phyloP scores from a whole-genome alignment of 1,140 invertebrate genomes.

The Trachelipus rathkii region DNA sequence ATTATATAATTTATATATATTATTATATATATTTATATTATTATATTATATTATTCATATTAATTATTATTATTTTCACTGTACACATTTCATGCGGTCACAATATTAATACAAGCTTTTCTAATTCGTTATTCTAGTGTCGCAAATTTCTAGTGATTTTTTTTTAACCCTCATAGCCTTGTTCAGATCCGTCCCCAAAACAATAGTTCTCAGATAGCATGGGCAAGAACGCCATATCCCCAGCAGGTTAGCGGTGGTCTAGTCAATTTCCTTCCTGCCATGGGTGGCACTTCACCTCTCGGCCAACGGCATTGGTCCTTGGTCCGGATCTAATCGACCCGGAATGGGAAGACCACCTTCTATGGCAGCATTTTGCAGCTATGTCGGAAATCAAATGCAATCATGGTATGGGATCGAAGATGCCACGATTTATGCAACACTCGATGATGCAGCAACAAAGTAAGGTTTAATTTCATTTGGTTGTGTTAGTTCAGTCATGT shows the following conservation, averaged over 20 bases:
- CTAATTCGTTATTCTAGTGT: too few relatives aligned
- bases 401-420: neutral
- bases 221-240: neutral
- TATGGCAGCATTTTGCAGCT: neutral
- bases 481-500: neutral
- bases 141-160: too few relatives aligned
- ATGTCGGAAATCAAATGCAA: neutral
- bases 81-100: too few relatives aligned
- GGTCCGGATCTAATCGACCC: neutral
- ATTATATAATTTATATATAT: too few relatives aligned
- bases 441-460: neutral
- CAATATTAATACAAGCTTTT: too few relatives aligned
- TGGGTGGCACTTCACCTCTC: neutral
- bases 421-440: neutral
- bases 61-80: too few relatives aligned
- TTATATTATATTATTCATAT: too few relatives aligned
- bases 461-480: neutral
- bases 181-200: neutral
- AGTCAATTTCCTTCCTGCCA: neutral
- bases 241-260: neutral
- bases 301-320: neutral
- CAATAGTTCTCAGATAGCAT: constrained; percentile 3
- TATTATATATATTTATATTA: too few relatives aligned
- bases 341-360: neutral
- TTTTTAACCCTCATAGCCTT: too few relatives aligned